Percentiles rank a stretch among this genome's conserved stretches.
Conservation (phyloP, 2,888 invertebrate genomes). For the Onchidella celtica region DNA sequence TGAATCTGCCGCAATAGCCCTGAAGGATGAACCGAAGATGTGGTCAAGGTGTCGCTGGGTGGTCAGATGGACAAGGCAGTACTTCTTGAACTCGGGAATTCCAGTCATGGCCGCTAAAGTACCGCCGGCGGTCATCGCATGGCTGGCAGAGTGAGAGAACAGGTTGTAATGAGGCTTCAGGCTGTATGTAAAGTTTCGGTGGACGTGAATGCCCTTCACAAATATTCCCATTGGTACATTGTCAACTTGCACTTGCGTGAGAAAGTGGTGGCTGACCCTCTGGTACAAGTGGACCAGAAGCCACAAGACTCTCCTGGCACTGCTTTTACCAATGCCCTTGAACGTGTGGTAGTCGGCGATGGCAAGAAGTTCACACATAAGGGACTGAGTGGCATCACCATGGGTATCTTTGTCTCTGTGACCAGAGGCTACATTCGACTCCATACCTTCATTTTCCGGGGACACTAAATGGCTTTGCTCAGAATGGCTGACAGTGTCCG, state of each 20-base stretch:
- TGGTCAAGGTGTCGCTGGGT: neutral
- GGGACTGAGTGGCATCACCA: no score
- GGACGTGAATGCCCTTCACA: no score
- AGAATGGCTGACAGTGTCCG: no score
- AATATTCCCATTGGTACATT: no score
- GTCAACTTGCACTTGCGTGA: no score
- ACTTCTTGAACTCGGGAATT: neutral
- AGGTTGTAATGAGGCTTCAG: neutral
- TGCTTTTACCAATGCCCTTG: conserved; percentile 14
- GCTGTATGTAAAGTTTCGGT: neutral
- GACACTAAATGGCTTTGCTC: neutral
- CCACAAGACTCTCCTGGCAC: neutral
- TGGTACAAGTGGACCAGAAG: conserved; percentile 15
- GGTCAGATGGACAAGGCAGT: conserved; percentile 26
- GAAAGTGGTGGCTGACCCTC: no score
- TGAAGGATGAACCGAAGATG: neutral
- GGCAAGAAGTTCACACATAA: conserved; percentile 23
- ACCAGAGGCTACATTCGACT: no score
- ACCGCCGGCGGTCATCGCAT: neutral
- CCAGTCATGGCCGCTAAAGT: neutral
- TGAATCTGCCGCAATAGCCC: neutral
- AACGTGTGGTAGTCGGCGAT: conserved; percentile 11
- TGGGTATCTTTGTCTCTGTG: no score
- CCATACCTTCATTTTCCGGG: neutral
- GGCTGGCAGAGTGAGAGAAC: no score